These are phyloP conservation scores for Corythornis madagascariensis DNA, from an alignment of 2,113 vertebrate species.

Conservation along the genomic window DNA sequence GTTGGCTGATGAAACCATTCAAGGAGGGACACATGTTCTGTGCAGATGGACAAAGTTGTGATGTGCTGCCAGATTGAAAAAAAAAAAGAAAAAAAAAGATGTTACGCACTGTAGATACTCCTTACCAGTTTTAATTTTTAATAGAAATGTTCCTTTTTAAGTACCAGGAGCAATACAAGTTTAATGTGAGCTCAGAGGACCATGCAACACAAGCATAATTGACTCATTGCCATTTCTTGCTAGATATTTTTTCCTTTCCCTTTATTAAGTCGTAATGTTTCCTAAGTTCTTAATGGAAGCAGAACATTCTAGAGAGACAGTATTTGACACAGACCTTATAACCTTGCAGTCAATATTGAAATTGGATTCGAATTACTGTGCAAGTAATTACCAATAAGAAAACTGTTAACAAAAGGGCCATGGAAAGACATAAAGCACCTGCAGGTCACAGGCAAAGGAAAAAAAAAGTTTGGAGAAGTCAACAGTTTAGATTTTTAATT, in stretches of 20 bases:
- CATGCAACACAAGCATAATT: neutral
- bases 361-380: conserved; percentile 12
- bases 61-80: neutral
- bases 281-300: conserved; percentile 29
- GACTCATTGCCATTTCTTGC: neutral
- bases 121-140: conserved; percentile 62
- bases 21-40: neutral
- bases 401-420: neutral
- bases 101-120: neutral
- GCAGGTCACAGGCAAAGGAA: neutral
- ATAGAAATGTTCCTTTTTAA: conserved; percentile 41
- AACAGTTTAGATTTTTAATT: conserved; percentile 15
- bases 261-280: neutral
- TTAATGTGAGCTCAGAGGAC: conserved; percentile 31
- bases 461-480: conserved; percentile 9
- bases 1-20: neutral
- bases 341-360: conserved; percentile 27
- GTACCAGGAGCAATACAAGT: neutral
- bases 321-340: neutral
- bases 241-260: neutral
- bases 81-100: neutral
- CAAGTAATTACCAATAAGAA: neutral
- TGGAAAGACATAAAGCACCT: neutral
- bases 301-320: neutral
- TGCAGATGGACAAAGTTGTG: neutral